A percentile compares a stretch with the other conserved stretches of the same genome.
Evolutionary conservation across 2,888 invertebrate genomes (phyloP).

Genomic region (Eutolmus rufibarbis): DNA sequence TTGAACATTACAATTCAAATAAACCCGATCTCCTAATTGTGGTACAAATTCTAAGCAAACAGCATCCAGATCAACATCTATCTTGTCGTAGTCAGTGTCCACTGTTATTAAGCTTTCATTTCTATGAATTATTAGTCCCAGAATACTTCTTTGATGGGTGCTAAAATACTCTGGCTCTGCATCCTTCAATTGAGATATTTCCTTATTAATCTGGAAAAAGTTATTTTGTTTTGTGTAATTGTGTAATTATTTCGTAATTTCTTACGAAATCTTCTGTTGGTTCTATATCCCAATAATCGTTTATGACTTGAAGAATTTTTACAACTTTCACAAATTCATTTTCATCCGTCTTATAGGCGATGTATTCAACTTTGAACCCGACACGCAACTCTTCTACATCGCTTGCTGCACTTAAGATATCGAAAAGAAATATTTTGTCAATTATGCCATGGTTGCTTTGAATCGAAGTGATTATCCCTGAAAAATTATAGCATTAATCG

Average conservation of each 20-base stretch:
- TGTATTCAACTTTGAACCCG: conserved; percentile 68
- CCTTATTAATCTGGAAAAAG: neutral
- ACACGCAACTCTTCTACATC: conserved; percentile 55
- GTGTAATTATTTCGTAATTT: neutral
- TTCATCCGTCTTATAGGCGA: conserved; percentile 64
- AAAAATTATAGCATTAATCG: neutral
- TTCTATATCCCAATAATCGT: conserved; percentile 65
- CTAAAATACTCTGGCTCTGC: conserved; percentile 54
- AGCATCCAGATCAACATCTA: conserved; percentile 70
- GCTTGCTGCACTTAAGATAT: conserved; percentile 55
- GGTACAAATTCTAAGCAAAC: conserved; percentile 72
- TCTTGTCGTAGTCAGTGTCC: conserved; percentile 66
- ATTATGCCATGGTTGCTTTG: conserved; percentile 66
- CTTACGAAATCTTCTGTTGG: conserved; percentile 57
- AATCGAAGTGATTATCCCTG: conserved; percentile 70
- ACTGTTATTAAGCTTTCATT: conserved; percentile 53
- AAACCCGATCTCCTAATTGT: conserved; percentile 74
- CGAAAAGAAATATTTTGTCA: conserved; percentile 68
- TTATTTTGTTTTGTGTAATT: neutral
- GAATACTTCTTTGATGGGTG: conserved; percentile 55
- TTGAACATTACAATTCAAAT: conserved; percentile 70
- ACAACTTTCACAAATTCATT: conserved; percentile 65
- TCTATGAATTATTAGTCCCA: conserved; percentile 53
- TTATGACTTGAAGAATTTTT: conserved; percentile 67
- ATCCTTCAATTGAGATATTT: conserved; percentile 47